Evolutionary conservation across 2,797 vertebrate species (phyloP).

Genomic region (Neomorphus geoffroyi): DNA sequence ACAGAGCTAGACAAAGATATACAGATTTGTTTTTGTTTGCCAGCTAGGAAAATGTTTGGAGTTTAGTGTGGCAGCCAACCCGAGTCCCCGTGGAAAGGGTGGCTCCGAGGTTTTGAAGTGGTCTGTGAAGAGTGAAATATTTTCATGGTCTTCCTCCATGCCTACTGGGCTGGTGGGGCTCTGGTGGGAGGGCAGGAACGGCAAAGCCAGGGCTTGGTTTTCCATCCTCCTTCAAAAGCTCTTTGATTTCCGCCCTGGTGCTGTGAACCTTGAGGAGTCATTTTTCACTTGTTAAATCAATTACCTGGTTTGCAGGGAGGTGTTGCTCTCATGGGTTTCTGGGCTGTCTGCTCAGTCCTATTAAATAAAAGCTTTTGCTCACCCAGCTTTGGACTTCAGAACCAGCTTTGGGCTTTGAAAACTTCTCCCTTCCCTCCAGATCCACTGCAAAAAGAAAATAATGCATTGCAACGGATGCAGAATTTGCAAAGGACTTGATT

Average conservation of each 20-base stretch:
- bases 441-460: neutral
- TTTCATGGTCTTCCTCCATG: fast-evolving
- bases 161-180: neutral
- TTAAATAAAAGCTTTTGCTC: neutral
- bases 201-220: neutral
- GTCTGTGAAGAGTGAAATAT: neutral
- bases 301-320: neutral
- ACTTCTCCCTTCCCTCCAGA: neutral
- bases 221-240: neutral
- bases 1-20: neutral
- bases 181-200: neutral
- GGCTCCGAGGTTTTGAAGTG: neutral
- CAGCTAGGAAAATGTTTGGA: slow-evolving; percentile 9
- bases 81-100: neutral
- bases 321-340: neutral
- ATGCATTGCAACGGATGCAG: neutral
- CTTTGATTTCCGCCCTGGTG: neutral
- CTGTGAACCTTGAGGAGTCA: neutral
- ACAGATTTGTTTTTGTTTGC: neutral
- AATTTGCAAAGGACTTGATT: neutral
- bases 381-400: neutral
- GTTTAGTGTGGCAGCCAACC: neutral
- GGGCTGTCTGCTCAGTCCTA: neutral
- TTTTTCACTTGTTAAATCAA: neutral
- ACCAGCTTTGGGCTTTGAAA: neutral